These are phyloP conservation scores for Ladona fulva DNA, from an alignment of 1,140 invertebrate genomes.

Conservation along the genomic window DNA sequence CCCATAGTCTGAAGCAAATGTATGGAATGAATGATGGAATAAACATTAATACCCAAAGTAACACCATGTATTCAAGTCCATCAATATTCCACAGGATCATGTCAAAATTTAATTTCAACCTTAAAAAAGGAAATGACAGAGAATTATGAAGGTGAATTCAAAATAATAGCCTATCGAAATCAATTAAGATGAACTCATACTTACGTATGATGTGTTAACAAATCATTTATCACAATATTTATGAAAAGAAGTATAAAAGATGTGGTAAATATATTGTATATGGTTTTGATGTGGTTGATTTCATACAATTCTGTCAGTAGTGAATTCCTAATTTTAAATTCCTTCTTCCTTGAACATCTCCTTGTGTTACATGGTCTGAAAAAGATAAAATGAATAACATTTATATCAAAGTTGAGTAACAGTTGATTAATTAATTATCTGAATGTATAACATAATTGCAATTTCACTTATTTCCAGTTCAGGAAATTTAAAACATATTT, in stretches of 20 bases:
- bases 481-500: too few relatives aligned
- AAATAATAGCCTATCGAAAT: not conserved
- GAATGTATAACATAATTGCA: too few relatives aligned
- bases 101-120: not conserved
- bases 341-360: not conserved
- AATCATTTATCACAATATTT: not conserved
- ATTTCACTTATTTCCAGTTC: too few relatives aligned
- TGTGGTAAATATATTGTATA: not conserved
- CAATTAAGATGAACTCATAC: not conserved
- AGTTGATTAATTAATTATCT: too few relatives aligned
- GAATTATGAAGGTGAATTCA: not conserved
- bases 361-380: too few relatives aligned
- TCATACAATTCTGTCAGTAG: not conserved
- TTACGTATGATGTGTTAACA: not conserved
- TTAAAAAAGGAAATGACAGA: not conserved
- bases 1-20: conserved; percentile 45
- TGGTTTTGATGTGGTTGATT: not conserved
- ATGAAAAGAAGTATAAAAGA: not conserved
- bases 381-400: too few relatives aligned
- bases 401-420: too few relatives aligned
- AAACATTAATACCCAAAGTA: conserved; percentile 47
- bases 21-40: conserved; percentile 41
- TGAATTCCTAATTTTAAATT: not conserved
- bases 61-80: conserved; percentile 24
- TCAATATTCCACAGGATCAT: not conserved